Conservation (phyloP, 2,113 vertebrate species). For the Dipodomys stephensi region DNA sequence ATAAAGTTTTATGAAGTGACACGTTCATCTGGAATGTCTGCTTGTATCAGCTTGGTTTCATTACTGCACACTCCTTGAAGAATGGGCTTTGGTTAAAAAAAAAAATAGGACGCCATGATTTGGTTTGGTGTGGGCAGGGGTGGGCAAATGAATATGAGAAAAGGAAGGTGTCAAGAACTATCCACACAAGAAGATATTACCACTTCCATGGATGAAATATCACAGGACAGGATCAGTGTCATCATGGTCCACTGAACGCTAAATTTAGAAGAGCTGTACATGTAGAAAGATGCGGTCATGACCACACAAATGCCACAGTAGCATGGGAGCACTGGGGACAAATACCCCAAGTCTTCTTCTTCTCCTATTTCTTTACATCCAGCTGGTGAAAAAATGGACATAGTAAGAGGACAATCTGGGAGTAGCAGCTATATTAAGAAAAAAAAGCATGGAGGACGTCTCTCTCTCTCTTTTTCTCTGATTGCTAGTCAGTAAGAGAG, state of each 20-base stretch:
- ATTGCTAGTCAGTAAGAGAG: not conserved
- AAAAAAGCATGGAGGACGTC: not conserved
- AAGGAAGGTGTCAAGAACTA: not conserved
- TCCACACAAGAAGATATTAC: not conserved
- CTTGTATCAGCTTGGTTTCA: not conserved
- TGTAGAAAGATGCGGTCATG: not conserved
- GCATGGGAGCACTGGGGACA: accelerated
- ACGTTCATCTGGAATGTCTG: conserved; percentile 34
- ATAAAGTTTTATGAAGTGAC: not conserved
- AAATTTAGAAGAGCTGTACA: not conserved
- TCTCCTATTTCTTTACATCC: not conserved
- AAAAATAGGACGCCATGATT: not conserved
- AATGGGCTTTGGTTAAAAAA: not conserved
- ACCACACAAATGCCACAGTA: not conserved
- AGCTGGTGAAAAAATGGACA: not conserved
- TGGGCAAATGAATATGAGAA: not conserved
- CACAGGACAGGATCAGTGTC: not conserved
- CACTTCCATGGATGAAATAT: not conserved
- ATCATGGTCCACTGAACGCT: not conserved
- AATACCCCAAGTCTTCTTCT: not conserved
- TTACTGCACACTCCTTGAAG: not conserved
- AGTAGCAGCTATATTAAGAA: not conserved
- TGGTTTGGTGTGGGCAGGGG: not conserved
- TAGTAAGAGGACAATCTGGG: not conserved
- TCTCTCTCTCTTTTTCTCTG: too few relatives aligned